Conservation (phyloP, 2,113 vertebrate species). For the Atherinomorus stipes region DNA sequence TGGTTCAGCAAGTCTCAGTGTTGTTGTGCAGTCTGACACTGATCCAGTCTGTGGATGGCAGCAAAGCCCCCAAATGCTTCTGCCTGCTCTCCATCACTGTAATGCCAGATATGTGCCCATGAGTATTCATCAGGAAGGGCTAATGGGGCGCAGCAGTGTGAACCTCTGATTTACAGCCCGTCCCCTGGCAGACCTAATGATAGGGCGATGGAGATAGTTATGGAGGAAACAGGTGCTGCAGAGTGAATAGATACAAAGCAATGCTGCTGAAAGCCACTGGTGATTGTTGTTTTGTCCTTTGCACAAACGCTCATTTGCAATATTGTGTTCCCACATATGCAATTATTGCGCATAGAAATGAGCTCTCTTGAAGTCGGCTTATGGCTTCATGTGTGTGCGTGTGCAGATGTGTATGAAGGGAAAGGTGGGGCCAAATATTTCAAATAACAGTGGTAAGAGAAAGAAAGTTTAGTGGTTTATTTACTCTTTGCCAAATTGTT, state of each 20-base stretch:
- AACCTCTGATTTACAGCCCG: slow-evolving; percentile 76
- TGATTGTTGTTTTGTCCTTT: slow-evolving; percentile 75
- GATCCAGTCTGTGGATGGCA: slow-evolving; percentile 28
- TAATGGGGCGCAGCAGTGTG: slow-evolving; percentile 73
- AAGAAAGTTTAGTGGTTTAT: slow-evolving; percentile 38
- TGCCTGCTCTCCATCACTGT: slow-evolving; percentile 59
- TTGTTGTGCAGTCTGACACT: slow-evolving; percentile 30
- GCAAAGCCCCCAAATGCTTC: slow-evolving; percentile 53
- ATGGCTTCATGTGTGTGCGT: slow-evolving; percentile 10
- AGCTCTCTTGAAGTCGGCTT: slow-evolving; percentile 43
- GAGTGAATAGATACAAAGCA: slow-evolving; percentile 69
- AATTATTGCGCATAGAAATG: slow-evolving; percentile 67
- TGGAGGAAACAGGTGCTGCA: slow-evolving; percentile 76
- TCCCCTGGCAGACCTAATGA: slow-evolving; percentile 73
- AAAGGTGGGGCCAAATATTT: slow-evolving; percentile 8
- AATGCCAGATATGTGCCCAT: slow-evolving; percentile 71
- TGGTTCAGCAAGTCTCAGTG: slow-evolving; percentile 16
- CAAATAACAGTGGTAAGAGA: slow-evolving; percentile 19
- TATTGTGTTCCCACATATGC: slow-evolving; percentile 62
- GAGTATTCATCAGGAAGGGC: slow-evolving; percentile 79
- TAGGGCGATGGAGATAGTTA: slow-evolving; percentile 62
- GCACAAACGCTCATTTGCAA: slow-evolving; percentile 73
- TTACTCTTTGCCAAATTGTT: slow-evolving; percentile 35
- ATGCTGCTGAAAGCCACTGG: slow-evolving; percentile 60
- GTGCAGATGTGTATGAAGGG: background rate